phyloP scores from a whole-genome alignment of 2,888 invertebrate species.

The Ophion ellenae region DNA sequence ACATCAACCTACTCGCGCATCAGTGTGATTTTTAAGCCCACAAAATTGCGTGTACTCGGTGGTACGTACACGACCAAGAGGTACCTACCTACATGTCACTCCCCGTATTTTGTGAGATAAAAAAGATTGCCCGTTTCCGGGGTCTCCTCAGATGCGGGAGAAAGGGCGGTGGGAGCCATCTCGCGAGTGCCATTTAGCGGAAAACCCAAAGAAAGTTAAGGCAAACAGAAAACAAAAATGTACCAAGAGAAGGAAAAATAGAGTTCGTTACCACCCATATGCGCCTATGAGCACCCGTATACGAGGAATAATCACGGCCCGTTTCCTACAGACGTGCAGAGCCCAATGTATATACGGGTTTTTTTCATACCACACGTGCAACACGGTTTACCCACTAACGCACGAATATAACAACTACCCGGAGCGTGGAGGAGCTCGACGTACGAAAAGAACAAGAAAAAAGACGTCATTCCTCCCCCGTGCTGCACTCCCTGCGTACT shows the following conservation, averaged over 20 bases:
- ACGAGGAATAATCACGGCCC: neutral
- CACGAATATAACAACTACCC: slow-evolving; percentile 11
- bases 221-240: neutral
- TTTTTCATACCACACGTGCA: neutral
- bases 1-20: slow-evolving; percentile 58
- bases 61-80: slow-evolving; percentile 50
- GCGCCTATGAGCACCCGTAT: slow-evolving; percentile 27
- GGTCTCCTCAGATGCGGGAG: slow-evolving; percentile 1
- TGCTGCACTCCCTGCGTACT: slow-evolving; percentile 6
- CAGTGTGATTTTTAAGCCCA: slow-evolving; percentile 78
- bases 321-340: neutral
- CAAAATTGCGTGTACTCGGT: slow-evolving; percentile 77
- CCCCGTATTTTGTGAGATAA: slow-evolving; percentile 29
- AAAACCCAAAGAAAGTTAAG: slow-evolving; percentile 59
- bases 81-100: slow-evolving; percentile 15
- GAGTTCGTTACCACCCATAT: slow-evolving; percentile 68
- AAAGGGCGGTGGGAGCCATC: slow-evolving; percentile 29
- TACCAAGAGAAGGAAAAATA: slow-evolving; percentile 1
- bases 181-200: slow-evolving; percentile 76
- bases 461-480: slow-evolving; percentile 8
- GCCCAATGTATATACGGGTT: neutral
- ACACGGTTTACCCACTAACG: slow-evolving; percentile 30
- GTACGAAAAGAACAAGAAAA: slow-evolving; percentile 46
- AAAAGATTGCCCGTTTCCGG: slow-evolving; percentile 57
- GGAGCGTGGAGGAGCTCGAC: slow-evolving; percentile 13